These are phyloP conservation scores for Pelochelys cantorii DNA, from an alignment of 2,797 vertebrate species.

Conservation along the genomic window DNA sequence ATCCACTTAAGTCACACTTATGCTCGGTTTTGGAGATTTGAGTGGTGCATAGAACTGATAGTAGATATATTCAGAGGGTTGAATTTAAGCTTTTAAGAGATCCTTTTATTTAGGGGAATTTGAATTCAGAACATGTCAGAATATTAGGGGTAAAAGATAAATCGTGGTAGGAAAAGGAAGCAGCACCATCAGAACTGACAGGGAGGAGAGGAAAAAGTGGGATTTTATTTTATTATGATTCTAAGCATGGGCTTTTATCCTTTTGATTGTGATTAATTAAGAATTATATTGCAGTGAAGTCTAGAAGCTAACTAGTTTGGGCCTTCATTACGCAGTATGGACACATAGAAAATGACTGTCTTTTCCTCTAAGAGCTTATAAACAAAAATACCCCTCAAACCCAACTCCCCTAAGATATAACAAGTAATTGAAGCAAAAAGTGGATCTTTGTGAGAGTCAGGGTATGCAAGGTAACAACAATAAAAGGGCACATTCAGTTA, in stretches of 20 bases:
- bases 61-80: background rate
- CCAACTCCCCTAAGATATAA: background rate
- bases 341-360: background rate
- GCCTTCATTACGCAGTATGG: background rate
- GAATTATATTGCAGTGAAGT: background rate
- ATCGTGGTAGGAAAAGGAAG: background rate
- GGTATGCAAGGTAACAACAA: background rate
- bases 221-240: background rate
- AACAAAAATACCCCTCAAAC: background rate
- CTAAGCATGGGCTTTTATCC: background rate
- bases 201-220: background rate
- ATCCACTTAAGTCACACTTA: background rate
- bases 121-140: background rate
- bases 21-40: background rate
- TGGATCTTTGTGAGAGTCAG: background rate
- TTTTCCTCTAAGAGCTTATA: background rate
- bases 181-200: background rate
- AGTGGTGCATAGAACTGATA: background rate
- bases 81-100: background rate
- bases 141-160: background rate
- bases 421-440: background rate
- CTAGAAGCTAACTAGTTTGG: background rate
- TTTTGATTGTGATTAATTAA: constrained; percentile 6
- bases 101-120: background rate
- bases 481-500: background rate